Evolutionary conservation across 1,140 invertebrate genomes (phyloP).

Genomic region (Achroia grisella): DNA sequence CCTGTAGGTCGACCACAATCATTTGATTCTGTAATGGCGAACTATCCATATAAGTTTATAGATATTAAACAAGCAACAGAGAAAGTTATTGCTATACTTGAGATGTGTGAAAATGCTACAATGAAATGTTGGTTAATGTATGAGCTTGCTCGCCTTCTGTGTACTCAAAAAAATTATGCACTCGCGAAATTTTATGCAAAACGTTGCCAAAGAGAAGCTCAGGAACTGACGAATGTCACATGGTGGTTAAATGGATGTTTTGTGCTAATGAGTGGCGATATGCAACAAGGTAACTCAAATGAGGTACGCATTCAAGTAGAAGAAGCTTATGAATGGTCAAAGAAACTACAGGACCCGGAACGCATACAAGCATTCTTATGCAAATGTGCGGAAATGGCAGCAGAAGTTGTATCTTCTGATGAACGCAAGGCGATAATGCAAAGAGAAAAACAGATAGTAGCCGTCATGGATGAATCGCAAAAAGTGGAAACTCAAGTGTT

Average conservation of each 20-base stretch:
- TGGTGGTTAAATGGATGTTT: constrained; percentile 73
- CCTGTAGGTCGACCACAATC: constrained; percentile 48
- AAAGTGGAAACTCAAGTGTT: constrained; percentile 44
- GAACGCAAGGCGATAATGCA: constrained; percentile 51
- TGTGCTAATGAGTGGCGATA: constrained; percentile 66
- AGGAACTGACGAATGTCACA: constrained; percentile 46
- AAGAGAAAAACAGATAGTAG: constrained; percentile 47
- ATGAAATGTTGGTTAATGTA: constrained; percentile 73
- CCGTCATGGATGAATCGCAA: constrained; percentile 42
- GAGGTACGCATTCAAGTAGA: constrained; percentile 65
- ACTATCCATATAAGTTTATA: constrained; percentile 61
- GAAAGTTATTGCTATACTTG: constrained; percentile 41
- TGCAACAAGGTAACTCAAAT: constrained; percentile 72
- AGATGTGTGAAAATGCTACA: constrained; percentile 62
- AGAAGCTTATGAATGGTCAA: constrained; percentile 57
- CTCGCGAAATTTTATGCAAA: constrained; percentile 72
- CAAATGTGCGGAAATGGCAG: constrained; percentile 54
- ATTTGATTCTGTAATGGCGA: constrained; percentile 63
- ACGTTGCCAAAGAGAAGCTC: constrained; percentile 68
- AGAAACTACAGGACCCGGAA: constrained; percentile 53
- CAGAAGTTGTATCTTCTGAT: constrained; percentile 40
- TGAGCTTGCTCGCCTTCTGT: constrained; percentile 65
- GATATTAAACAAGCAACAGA: constrained; percentile 53
- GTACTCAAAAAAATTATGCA: constrained; percentile 70
- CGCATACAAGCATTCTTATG: constrained; percentile 49